Evolutionary conservation across 2,888 invertebrate genomes (phyloP), one percentile per base, ranked within the genome.

Genomic region (Pristionchus japonicus): DNA sequence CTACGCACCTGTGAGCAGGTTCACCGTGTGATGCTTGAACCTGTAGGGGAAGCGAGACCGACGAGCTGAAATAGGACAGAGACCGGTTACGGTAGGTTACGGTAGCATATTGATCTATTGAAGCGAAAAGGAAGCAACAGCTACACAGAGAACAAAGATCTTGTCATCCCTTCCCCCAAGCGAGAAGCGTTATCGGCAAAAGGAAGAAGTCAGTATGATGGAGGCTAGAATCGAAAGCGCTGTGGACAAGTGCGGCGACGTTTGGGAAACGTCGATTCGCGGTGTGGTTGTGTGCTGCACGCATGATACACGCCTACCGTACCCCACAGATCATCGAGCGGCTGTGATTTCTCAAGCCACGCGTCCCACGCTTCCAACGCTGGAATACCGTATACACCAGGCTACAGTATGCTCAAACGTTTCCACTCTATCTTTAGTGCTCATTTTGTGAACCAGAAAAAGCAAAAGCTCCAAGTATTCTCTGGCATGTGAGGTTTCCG

Each of bases 21-120:
- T 94, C 82, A 94, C 94, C 7, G 94, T 94, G 90, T 94, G 94
- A 90, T 94, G 94, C 89, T 94, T 94, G 91, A 94, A 94, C 82
- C 93, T 90, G 90, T 94, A 94, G 57, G 94, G 93, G 89, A 93
- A 94, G 77, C 93, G 91, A 23, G 92, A 92, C 17, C 94, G 90
- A n/a, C 92, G 91, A 47, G 92, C 92, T 92, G 89, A 84, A 92
- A 92, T 52, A 83, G 82, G 37, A 43, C 20, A 31, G 11, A 13
- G 43, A 77, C 34, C n/a, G 77, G 9, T 6, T 77, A 77, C 77
- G 43, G 77, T 77, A 77, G 40, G 20, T 47, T 77, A 43, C 70
- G 70, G 70, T 74, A 40, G 34, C 13, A 6, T 67, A 67, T 64
- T 4, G 64, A 64, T 64, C 64, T n/a, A 31, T 6, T 27, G 74